These are phyloP conservation scores for Leptoteleia sp. DNA, from an alignment of 1,140 invertebrate species.

Conservation along the genomic window DNA sequence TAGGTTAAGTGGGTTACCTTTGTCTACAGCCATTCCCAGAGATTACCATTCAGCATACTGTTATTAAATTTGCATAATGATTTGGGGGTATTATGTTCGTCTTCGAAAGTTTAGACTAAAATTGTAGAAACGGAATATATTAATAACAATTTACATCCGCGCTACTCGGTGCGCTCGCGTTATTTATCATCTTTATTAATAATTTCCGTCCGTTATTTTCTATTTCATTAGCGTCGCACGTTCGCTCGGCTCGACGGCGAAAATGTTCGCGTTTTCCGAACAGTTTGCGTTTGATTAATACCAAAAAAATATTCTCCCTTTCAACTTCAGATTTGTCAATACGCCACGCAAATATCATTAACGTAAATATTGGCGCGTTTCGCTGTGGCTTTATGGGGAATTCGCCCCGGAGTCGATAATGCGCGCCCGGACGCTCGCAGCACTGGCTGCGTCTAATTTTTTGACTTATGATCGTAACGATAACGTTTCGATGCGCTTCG, in stretches of 20 bases:
- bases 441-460: slow-evolving; percentile 4
- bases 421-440: neutral
- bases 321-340: slow-evolving; percentile 25
- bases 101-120: slow-evolving; percentile 38
- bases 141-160: slow-evolving; percentile 6
- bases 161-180: neutral
- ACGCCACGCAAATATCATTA: slow-evolving; percentile 27
- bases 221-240: too few species aligned
- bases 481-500: neutral
- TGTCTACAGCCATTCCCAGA: slow-evolving; percentile 44
- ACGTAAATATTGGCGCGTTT: slow-evolving; percentile 21
- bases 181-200: neutral
- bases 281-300: slow-evolving; percentile 3
- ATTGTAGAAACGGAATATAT: slow-evolving; percentile 29
- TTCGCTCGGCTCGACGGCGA: too few species aligned
- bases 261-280: neutral
- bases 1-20: slow-evolving; percentile 55
- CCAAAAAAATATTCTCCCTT: slow-evolving; percentile 10
- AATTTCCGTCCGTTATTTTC: neutral
- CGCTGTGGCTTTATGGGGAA: slow-evolving; percentile 15
- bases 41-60: slow-evolving; percentile 51
- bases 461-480: slow-evolving; percentile 2
- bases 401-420: slow-evolving; percentile 16
- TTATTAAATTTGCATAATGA: slow-evolving; percentile 61
- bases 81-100: slow-evolving; percentile 42